Evolutionary conservation across 2,113 vertebrate genomes (phyloP).

Genomic region (Gavialis gangeticus): DNA sequence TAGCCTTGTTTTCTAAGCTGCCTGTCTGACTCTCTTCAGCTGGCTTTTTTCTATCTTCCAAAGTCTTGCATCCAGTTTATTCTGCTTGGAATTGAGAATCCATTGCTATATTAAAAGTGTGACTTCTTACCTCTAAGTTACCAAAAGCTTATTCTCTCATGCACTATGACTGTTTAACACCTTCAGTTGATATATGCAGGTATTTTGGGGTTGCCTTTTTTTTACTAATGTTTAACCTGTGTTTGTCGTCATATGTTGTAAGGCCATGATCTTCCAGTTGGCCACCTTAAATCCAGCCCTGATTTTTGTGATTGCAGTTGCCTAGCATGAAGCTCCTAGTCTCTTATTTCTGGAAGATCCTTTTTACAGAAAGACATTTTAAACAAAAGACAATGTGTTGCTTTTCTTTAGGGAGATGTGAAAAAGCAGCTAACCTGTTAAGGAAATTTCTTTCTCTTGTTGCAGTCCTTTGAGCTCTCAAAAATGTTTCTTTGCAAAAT

Average conservation of each 20-base stretch:
- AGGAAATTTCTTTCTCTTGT: too few species aligned
- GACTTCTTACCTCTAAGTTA: not conserved
- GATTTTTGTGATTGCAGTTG: not conserved
- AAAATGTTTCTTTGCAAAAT: not conserved
- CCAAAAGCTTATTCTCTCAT: too few species aligned
- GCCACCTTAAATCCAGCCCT: not conserved
- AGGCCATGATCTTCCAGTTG: not conserved
- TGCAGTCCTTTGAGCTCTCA: not conserved
- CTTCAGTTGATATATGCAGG: too few species aligned
- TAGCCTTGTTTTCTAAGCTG: too few species aligned
- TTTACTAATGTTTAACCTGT: too few species aligned
- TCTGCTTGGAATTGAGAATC: not conserved
- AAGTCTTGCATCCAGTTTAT: not conserved
- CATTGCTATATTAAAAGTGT: not conserved
- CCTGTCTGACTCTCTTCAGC: not conserved
- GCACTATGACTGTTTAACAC: too few species aligned
- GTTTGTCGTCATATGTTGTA: not conserved
- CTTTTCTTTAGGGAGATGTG: too few species aligned
- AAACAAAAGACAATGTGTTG: too few species aligned
- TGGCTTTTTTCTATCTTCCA: fast-evolving
- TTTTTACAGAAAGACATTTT: not conserved
- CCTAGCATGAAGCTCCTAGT: not conserved
- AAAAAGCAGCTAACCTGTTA: too few species aligned
- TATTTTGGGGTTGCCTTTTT: too few species aligned
- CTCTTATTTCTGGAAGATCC: not conserved